Percentiles rank a stretch among this genome's conserved stretches.
Conservation (phyloP, 2,113 vertebrate genomes). For the Plectropomus leopardus region DNA sequence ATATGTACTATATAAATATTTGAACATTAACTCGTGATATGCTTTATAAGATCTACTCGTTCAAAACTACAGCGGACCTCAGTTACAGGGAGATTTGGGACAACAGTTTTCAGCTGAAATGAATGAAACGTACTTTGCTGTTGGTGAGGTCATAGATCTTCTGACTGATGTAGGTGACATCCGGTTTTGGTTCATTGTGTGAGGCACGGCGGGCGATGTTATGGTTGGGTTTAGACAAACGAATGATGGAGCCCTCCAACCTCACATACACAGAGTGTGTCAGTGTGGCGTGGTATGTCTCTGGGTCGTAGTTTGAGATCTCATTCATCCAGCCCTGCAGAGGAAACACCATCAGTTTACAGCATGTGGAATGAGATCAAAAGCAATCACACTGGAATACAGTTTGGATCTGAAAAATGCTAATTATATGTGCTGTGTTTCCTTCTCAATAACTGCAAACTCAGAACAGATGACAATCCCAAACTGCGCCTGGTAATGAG, state of each 20-base stretch:
- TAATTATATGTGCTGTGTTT: background rate
- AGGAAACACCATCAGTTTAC: slow-evolving; percentile 42
- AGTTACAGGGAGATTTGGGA: background rate
- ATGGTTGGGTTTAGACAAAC: slow-evolving; percentile 97
- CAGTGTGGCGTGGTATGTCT: slow-evolving; percentile 95
- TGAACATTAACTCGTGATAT: too few species aligned
- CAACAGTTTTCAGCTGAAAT: too few species aligned
- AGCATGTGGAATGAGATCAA: background rate
- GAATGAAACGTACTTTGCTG: slow-evolving; percentile 88
- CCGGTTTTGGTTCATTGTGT: slow-evolving; percentile 94
- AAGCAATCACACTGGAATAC: background rate
- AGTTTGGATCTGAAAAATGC: background rate
- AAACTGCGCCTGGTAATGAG: slow-evolving; percentile 5
- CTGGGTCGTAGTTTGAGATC: slow-evolving; percentile 95
- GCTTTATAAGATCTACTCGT: background rate
- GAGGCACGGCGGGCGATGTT: slow-evolving; percentile 94
- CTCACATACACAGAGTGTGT: slow-evolving; percentile 95
- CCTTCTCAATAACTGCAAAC: background rate
- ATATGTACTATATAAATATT: too few species aligned
- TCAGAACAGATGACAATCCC: background rate
- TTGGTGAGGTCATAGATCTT: slow-evolving; percentile 97
- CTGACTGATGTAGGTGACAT: slow-evolving; percentile 94
- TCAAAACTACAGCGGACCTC: background rate
- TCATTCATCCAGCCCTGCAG: slow-evolving; percentile 98
- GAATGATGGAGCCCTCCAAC: slow-evolving; percentile 92